Conservation (phyloP, 2,888 invertebrate genomes). For the Hirtodrosophila cameraria region DNA sequence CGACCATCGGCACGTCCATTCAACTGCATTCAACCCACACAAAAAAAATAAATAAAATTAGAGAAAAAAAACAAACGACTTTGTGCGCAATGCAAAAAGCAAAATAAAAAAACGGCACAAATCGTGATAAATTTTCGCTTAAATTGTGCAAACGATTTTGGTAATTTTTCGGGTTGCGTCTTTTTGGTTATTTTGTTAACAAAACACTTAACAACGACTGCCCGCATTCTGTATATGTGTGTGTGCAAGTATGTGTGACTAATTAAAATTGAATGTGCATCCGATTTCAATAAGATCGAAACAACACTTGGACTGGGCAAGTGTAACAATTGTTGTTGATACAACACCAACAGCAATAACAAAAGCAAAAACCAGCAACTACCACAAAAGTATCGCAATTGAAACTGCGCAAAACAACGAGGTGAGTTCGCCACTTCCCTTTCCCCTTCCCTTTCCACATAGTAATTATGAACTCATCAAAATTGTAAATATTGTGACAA, state of each 20-base stretch:
- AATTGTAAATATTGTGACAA: conserved; percentile 32
- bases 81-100: conserved; percentile 63
- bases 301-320: conserved; percentile 26
- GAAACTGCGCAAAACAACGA: conserved; percentile 71
- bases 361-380: conserved; percentile 25
- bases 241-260: conserved; percentile 41
- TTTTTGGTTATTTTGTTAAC: conserved; percentile 10
- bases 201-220: conserved; percentile 50
- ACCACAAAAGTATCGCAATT: conserved; percentile 45
- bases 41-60: conserved; percentile 26
- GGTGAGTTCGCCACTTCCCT: conserved; percentile 54
- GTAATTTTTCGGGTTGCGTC: conserved; percentile 35
- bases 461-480: conserved; percentile 1
- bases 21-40: conserved; percentile 70
- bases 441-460: background rate
- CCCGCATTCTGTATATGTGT: conserved; percentile 15
- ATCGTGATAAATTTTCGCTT: conserved; percentile 74
- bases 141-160: conserved; percentile 75
- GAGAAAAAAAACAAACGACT: conserved; percentile 55
- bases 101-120: conserved; percentile 42
- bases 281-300: conserved; percentile 35
- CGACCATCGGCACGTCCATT: conserved; percentile 63
- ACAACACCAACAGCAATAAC: conserved; percentile 9
- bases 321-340: conserved; percentile 40
- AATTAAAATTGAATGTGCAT: conserved; percentile 67